Evolutionary conservation across 2,113 vertebrate species (phyloP).

Genomic region (Pomatostomus ruficeps): DNA sequence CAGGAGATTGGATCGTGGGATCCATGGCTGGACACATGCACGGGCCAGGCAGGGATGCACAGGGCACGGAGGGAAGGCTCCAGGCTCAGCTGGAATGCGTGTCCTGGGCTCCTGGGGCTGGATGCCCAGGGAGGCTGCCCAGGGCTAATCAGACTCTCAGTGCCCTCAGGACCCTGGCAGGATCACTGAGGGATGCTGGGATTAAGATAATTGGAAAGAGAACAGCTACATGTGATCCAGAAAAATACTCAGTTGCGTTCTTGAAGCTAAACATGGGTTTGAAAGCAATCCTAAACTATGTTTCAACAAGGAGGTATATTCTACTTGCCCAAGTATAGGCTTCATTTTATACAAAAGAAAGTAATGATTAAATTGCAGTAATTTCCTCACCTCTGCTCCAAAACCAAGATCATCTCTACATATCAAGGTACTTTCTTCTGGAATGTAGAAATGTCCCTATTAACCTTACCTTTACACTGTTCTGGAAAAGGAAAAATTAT

Average conservation of each 20-base stretch:
- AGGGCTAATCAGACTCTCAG: not conserved
- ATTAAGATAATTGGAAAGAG: not conserved
- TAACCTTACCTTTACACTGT: not conserved
- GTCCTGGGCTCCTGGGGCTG: not conserved
- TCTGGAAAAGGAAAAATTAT: not conserved
- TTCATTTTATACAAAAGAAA: not conserved
- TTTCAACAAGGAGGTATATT: not conserved
- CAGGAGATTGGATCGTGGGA: not conserved
- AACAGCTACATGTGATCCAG: not conserved
- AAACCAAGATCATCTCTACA: not conserved
- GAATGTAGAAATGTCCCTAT: not conserved
- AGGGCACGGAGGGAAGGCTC: not conserved
- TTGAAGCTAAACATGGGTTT: not conserved
- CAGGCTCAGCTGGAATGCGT: not conserved
- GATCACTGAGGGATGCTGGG: not conserved
- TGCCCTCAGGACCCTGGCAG: no score
- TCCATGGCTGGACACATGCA: not conserved
- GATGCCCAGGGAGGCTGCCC: no score
- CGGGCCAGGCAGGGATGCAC: not conserved
- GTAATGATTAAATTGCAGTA: not conserved
- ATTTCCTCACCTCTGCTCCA: not conserved
- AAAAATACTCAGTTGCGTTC: not conserved
- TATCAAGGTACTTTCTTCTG: not conserved
- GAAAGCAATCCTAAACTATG: not conserved
- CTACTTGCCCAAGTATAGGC: not conserved